phyloP scores from a whole-genome alignment of 2,888 invertebrate species.

The Leptopilina drosophilae region DNA sequence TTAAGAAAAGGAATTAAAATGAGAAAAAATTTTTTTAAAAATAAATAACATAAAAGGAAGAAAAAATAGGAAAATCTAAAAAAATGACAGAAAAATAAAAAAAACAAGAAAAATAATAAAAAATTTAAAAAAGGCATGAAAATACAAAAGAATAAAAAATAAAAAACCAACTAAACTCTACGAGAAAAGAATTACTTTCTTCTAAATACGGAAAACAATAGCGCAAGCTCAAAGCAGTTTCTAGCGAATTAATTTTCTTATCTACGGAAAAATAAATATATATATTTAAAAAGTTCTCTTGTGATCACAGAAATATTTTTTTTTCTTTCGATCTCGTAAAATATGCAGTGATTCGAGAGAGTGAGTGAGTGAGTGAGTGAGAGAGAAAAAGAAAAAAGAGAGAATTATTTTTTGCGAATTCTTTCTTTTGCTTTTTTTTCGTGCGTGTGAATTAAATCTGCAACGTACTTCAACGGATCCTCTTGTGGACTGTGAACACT shows the following conservation, averaged over 20 bases:
- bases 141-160: background rate
- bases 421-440: no score
- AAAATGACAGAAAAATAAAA: background rate
- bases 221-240: slow-evolving; percentile 70
- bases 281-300: background rate
- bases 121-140: background rate
- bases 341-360: no score
- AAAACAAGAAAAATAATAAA: background rate
- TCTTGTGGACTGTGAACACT: slow-evolving; percentile 87
- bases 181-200: background rate
- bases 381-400: slow-evolving; percentile 22
- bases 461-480: slow-evolving; percentile 84
- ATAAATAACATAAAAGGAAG: background rate
- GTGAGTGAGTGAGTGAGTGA: no score
- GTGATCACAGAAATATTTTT: background rate
- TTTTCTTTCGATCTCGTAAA: no score
- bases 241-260: slow-evolving; percentile 62
- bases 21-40: slow-evolving; percentile 28
- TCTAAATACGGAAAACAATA: slow-evolving; percentile 29
- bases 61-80: background rate
- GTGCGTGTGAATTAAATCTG: slow-evolving; percentile 32
- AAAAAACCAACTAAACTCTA: no score
- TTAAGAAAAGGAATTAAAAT: background rate
- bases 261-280: slow-evolving; percentile 1
- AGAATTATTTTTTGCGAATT: background rate